Conservation (phyloP, 2,888 invertebrate genomes). For the Drosophila rellima region DNA sequence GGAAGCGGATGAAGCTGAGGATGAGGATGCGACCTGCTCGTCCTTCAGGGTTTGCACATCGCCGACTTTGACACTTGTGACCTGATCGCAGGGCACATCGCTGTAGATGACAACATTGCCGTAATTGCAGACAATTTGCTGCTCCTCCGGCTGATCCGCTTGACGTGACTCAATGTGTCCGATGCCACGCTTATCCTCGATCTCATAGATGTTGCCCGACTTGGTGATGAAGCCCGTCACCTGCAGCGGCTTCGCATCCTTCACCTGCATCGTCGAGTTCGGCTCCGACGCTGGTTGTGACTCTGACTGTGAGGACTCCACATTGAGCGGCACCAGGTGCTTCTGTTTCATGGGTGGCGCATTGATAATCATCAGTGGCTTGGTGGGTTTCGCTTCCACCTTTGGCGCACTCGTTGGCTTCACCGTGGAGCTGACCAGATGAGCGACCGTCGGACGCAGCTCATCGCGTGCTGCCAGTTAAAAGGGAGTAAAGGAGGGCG, state of each 20-base stretch:
- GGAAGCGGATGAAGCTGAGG: background rate
- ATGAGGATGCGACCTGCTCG: constrained; percentile 1
- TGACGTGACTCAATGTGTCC: constrained; percentile 78
- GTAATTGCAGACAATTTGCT: constrained; percentile 78
- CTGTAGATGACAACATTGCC: constrained; percentile 83
- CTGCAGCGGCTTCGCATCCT: constrained; percentile 64
- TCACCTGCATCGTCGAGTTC: constrained; percentile 37
- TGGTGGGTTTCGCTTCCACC: constrained; percentile 50
- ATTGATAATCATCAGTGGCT: constrained; percentile 70
- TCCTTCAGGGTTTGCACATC: constrained; percentile 46
- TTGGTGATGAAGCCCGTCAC: constrained; percentile 82
- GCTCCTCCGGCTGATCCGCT: constrained; percentile 40
- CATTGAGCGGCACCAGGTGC: constrained; percentile 48
- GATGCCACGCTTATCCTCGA: constrained; percentile 69
- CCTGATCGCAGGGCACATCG: constrained; percentile 79
- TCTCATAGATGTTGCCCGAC: constrained; percentile 79
- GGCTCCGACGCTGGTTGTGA: background rate
- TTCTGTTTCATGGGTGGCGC: constrained; percentile 67
- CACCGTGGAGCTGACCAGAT: constrained; percentile 63
- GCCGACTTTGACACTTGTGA: constrained; percentile 67
- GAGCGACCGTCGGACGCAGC: constrained; percentile 59
- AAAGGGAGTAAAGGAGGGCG: too few relatives aligned
- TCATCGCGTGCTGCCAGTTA: constrained; percentile 46
- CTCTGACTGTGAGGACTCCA: constrained; percentile 25
- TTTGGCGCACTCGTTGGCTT: constrained; percentile 56